Conservation (phyloP, 2,888 invertebrate genomes). For the Poecilobothrus nobilitatus region DNA sequence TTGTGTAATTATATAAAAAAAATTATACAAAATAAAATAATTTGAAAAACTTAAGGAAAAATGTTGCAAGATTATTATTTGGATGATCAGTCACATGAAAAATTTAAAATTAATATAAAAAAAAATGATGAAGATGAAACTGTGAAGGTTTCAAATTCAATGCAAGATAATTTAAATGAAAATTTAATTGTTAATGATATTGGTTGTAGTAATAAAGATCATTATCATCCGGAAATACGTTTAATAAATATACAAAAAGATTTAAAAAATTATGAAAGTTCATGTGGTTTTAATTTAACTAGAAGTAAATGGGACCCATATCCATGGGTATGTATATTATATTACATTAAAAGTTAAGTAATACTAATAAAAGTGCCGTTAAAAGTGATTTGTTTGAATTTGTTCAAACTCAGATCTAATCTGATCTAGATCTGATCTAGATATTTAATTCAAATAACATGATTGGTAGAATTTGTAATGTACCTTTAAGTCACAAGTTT, state of each 20-base stretch:
- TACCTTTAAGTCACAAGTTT: too few relatives aligned
- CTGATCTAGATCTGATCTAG: too few relatives aligned
- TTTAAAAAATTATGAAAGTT: constrained; percentile 43
- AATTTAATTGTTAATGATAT: background rate
- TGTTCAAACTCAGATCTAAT: too few relatives aligned
- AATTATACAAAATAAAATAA: background rate
- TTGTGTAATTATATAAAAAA: background rate
- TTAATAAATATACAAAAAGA: constrained; percentile 52
- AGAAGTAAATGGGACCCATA: constrained; percentile 74
- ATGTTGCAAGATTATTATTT: background rate
- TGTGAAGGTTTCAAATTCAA: background rate
- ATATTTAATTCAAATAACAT: too few relatives aligned
- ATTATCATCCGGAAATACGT: constrained; percentile 35
- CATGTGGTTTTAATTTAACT: constrained; percentile 64
- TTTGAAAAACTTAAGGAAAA: background rate
- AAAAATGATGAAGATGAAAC: background rate
- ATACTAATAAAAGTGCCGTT: background rate
- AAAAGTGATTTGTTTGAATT: too few relatives aligned
- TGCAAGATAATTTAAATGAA: background rate
- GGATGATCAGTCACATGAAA: background rate
- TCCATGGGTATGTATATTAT: constrained; percentile 55
- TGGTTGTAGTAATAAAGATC: constrained; percentile 22
- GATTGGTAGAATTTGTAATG: too few relatives aligned
- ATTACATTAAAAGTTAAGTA: background rate
- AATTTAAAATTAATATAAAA: background rate